phyloP scores from a whole-genome alignment of 1,140 invertebrate genomes.

The Drosophila willistoni region DNA sequence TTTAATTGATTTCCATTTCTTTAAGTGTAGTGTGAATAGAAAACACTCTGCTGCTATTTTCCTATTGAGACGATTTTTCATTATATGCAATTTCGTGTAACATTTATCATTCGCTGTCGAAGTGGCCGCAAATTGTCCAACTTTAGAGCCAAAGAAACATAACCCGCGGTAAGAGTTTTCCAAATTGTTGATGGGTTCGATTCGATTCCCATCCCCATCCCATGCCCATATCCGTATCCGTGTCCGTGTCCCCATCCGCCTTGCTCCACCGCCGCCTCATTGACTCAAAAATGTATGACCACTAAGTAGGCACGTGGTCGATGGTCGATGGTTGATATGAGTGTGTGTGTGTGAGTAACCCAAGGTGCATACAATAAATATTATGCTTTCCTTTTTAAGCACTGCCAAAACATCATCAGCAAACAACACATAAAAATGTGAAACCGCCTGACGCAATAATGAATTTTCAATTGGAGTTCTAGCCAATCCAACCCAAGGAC shows the following conservation, averaged over 20 bases:
- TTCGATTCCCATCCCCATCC: conserved; percentile 1
- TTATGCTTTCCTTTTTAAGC: conserved; percentile 51
- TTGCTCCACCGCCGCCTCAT: not conserved
- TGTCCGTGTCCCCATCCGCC: not conserved
- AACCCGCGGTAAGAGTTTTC: not conserved
- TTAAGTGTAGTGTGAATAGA: not conserved
- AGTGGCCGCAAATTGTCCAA: conserved; percentile 42
- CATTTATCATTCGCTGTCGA: conserved; percentile 50
- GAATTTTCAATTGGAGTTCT: conserved; percentile 62
- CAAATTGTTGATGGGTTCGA: conserved; percentile 16
- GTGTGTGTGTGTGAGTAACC: conserved; percentile 12
- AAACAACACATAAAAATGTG: conserved; percentile 42
- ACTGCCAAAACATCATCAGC: conserved; percentile 41
- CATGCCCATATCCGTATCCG: not conserved
- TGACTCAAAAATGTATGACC: conserved; percentile 8
- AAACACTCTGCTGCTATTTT: conserved; percentile 29
- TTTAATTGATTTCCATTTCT: not conserved
- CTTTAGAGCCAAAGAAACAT: conserved; percentile 7
- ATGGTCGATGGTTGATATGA: conserved; percentile 9
- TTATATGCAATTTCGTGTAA: conserved; percentile 29
- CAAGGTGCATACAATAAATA: conserved; percentile 66
- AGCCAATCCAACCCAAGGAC: conserved; percentile 20
- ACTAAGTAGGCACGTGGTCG: conserved; percentile 37
- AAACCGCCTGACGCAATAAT: conserved; percentile 48
- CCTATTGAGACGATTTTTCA: conserved; percentile 33